These are phyloP conservation scores for Fragum fragum DNA, from an alignment of 2,888 invertebrate species.

Conservation along the genomic window DNA sequence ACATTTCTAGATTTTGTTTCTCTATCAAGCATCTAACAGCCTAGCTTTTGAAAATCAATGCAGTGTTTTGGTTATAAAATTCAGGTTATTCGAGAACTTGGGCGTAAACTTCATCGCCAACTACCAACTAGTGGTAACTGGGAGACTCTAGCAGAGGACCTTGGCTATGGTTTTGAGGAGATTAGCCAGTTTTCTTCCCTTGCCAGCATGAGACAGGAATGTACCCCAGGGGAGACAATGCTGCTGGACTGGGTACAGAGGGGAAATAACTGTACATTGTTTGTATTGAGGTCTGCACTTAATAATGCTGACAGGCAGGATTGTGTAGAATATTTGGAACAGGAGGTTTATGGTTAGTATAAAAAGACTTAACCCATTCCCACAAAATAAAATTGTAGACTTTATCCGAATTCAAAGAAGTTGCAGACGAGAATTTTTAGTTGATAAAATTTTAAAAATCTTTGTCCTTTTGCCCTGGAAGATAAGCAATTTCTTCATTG, in stretches of 20 bases:
- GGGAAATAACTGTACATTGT: constrained; percentile 47
- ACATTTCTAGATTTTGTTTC: too few relatives aligned
- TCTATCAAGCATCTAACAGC: too few relatives aligned
- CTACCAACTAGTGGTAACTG: constrained; percentile 54
- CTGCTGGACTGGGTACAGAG: constrained; percentile 54
- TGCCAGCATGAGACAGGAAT: constrained; percentile 43
- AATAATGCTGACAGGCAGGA: constrained; percentile 48
- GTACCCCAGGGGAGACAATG: constrained; percentile 57
- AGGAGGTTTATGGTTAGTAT: constrained; percentile 55
- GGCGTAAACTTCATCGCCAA: constrained; percentile 47
- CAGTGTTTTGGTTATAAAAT: not conserved
- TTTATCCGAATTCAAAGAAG: too few relatives aligned
- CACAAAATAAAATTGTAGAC: too few relatives aligned
- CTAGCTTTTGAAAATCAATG: too few relatives aligned
- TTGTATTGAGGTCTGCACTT: constrained; percentile 53
- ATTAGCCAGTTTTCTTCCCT: constrained; percentile 52
- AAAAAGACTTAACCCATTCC: too few relatives aligned
- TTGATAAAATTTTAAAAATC: too few relatives aligned
- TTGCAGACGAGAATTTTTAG: too few relatives aligned
- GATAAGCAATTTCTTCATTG: too few relatives aligned
- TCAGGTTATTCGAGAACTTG: constrained; percentile 55
- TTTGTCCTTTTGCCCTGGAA: too few relatives aligned
- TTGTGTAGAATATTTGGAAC: constrained; percentile 56
- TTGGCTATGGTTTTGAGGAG: constrained; percentile 53
- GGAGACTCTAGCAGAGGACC: constrained; percentile 63